Evolutionary conservation across 2,113 vertebrate species (phyloP), one percentile per base, ranked within the genome.

Genomic region (Jacana jacana): DNA sequence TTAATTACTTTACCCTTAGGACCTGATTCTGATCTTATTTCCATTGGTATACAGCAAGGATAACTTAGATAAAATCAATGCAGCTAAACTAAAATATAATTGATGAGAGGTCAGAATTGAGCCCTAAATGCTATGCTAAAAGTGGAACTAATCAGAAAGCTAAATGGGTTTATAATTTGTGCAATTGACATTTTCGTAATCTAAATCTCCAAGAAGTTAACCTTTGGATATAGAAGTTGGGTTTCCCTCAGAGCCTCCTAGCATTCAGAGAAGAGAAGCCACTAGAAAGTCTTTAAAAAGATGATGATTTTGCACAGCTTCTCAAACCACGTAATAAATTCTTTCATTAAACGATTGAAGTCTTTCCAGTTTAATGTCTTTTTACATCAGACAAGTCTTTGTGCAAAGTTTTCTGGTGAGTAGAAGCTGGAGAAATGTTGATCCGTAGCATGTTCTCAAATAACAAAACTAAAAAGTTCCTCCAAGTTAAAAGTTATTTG

Each of bases 161-260:
- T 87, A 94, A 93, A 97, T 97, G 97, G 96, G 97, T 98, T 95
- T 98, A 97, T 97, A 97, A 98, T 97, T 81, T 88, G 92, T 76
- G 78, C 60, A 88, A 90, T 94, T 98, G 97, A 98, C 97, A 96
- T 97, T 98, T 98, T 98, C 5, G 0, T 89, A 89, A 86, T 97
- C 64, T 93, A 64, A 77, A 91, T 90, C 86, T 96, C 37, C 96
- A 97, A 97, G 97, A 98, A 97, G 96, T 98, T 98, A 97, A 97
- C 97, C 95, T 98, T 98, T 97, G 94, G 89, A 82, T 91, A 92
- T 51, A 89, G 73, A 95, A 95, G 88, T 91, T 70, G 70, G 76
- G 93, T 98, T 97, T 98, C 96, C 95, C 88, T 98, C 97, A 97
- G 95, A 97, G 95, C 93, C 90, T 96, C 80, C 94, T 84, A 93